These are phyloP conservation scores for Drosophila triauraria DNA, from an alignment of 1,140 invertebrate species.

Conservation along the genomic window DNA sequence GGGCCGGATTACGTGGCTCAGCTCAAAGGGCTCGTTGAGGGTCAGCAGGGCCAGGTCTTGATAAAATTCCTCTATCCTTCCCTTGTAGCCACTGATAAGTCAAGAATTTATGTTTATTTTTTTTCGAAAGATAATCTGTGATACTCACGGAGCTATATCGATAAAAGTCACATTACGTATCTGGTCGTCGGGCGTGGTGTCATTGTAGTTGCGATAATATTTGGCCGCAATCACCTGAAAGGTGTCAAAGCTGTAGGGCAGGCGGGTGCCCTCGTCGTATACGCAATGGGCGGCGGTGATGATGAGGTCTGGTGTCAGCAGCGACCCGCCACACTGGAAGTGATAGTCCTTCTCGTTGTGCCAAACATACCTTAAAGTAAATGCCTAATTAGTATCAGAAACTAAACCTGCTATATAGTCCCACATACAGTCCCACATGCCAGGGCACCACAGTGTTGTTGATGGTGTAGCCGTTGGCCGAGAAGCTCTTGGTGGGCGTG, in stretches of 20 bases:
- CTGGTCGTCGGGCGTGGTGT: conserved; percentile 20
- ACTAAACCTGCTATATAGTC: too few species aligned
- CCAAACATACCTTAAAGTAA: conserved; percentile 49
- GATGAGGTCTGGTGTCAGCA: conserved; percentile 70
- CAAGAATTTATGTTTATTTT: neutral
- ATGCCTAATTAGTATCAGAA: neutral
- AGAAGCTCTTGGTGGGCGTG: conserved; percentile 61
- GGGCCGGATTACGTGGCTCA: conserved; percentile 59
- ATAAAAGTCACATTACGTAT: conserved; percentile 38
- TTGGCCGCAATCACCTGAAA: conserved; percentile 64
- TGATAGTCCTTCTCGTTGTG: conserved; percentile 58
- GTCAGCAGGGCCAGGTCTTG: conserved; percentile 59
- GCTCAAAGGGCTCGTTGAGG: conserved; percentile 43
- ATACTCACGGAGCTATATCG: conserved; percentile 42
- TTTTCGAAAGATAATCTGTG: neutral
- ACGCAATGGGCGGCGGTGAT: conserved; percentile 74
- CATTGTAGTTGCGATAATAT: conserved; percentile 51
- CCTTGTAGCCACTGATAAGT: conserved; percentile 44
- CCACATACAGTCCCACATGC: conserved; percentile 86
- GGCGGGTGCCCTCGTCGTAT: conserved; percentile 34
- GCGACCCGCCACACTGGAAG: conserved; percentile 86
- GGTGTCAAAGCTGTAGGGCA: conserved; percentile 21
- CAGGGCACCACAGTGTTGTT: conserved; percentile 85
- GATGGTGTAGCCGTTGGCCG: conserved; percentile 42
- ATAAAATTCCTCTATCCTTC: conserved; percentile 33